A percentile compares a stretch with the other conserved stretches of the same genome.
These are phyloP conservation scores for Xenopus tropicalis DNA, from an alignment of 2,113 vertebrate species.

Conservation along the genomic window DNA sequence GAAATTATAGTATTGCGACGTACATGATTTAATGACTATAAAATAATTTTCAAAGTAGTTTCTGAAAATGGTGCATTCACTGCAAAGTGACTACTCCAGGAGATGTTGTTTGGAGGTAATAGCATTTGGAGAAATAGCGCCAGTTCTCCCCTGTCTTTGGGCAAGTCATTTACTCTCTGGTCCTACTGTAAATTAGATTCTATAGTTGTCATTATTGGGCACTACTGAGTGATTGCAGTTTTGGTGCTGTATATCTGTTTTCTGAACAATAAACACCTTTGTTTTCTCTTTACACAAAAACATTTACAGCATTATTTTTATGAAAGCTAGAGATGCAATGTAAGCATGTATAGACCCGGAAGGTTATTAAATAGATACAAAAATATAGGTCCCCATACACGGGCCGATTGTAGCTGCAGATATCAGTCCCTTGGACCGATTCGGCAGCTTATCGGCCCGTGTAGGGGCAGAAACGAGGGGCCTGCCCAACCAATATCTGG, in stretches of 20 bases:
- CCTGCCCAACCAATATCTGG: too few relatives aligned
- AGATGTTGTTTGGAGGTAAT: neutral
- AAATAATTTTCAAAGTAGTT: slow-evolving; percentile 4
- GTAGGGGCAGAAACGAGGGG: too few relatives aligned
- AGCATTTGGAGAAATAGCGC: neutral
- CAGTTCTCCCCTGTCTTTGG: neutral
- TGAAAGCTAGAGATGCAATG: too few relatives aligned
- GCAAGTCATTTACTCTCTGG: neutral
- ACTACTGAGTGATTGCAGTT: neutral
- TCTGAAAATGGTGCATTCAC: neutral
- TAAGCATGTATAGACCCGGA: too few relatives aligned
- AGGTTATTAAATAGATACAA: too few relatives aligned
- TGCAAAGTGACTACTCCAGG: neutral
- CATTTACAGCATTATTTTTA: neutral
- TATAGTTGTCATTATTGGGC: neutral
- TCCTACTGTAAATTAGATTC: neutral
- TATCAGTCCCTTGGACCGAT: too few relatives aligned
- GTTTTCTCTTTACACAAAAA: neutral
- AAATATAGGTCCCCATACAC: too few relatives aligned
- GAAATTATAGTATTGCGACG: neutral
- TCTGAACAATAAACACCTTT: neutral
- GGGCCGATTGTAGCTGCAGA: too few relatives aligned
- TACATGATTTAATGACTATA: slow-evolving; percentile 1
- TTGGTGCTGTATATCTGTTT: neutral
- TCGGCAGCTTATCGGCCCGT: too few relatives aligned